Percentiles rank a stretch among this genome's conserved stretches.
Conservation (phyloP, 2,797 vertebrate genomes). For the Petrocephalus sullivani region DNA sequence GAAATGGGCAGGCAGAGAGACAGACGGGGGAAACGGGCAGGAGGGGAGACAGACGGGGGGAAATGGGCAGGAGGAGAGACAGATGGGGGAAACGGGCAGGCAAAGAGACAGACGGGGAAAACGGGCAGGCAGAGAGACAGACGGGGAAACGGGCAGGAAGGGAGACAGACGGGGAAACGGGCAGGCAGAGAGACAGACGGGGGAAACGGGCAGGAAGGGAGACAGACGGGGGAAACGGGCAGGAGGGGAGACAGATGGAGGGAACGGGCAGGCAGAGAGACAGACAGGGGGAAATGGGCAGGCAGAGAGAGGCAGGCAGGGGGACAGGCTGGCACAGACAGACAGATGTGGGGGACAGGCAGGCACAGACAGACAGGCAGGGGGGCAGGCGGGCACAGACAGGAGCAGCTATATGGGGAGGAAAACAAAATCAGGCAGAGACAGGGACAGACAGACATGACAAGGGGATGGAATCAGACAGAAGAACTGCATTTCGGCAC, state of each 20-base stretch:
- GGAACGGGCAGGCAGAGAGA: background rate
- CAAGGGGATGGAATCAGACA: background rate
- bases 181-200: background rate
- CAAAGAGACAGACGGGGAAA: background rate
- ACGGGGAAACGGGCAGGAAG: background rate
- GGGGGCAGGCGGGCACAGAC: background rate
- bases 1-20: background rate
- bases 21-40: background rate
- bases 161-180: background rate
- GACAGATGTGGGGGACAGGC: background rate
- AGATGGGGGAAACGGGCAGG: background rate
- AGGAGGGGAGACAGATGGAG: background rate
- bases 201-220: background rate
- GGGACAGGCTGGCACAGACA: background rate
- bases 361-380: background rate
- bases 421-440: background rate
- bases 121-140: background rate
- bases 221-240: background rate
- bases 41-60: background rate
- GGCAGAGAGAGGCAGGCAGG: background rate
- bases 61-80: background rate
- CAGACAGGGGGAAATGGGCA: background rate
- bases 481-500: background rate
- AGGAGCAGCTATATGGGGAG: background rate
- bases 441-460: background rate